These are phyloP conservation scores for Montipora sp. DNA, from an alignment of 64 coral and sea anemone species.

Conservation along the genomic window DNA sequence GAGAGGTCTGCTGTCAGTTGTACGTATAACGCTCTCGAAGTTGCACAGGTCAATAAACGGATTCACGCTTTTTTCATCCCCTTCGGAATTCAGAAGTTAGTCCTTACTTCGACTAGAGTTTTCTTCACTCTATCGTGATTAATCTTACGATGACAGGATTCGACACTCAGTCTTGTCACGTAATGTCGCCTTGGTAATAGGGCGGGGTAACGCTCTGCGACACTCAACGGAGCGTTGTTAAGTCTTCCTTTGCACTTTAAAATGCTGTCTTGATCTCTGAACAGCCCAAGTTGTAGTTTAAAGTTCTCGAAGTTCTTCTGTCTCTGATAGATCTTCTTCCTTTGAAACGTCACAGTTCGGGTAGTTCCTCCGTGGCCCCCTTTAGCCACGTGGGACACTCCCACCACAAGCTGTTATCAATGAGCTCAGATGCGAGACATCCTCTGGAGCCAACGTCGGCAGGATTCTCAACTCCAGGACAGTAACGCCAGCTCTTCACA, in stretches of 20 bases:
- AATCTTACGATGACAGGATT: conserved; percentile 55
- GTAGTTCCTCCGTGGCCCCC: too few species aligned
- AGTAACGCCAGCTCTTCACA: conserved; percentile 35
- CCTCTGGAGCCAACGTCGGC: conserved; percentile 47
- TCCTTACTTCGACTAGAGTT: conserved; percentile 55
- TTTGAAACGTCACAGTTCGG: too few species aligned
- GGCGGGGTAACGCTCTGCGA: conserved; percentile 20
- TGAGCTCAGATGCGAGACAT: background rate
- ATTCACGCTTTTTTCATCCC: conserved; percentile 67
- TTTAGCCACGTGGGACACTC: too few species aligned
- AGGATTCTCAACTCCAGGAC: conserved; percentile 51
- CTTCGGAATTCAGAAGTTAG: conserved; percentile 53
- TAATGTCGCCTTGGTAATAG: conserved; percentile 70
- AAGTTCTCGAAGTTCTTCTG: conserved; percentile 44
- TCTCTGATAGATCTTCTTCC: too few species aligned
- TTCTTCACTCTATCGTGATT: conserved; percentile 54
- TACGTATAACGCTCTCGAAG: conserved; percentile 63
- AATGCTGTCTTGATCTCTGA: conserved; percentile 56
- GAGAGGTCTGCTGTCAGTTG: conserved; percentile 54
- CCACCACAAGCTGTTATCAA: too few species aligned
- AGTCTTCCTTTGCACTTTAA: conserved; percentile 59
- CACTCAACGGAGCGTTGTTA: conserved; percentile 22
- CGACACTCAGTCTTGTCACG: conserved; percentile 24
- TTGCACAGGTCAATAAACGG: conserved; percentile 65
- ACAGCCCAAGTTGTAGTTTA: conserved; percentile 62